Conservation (phyloP, 2,888 invertebrate genomes). For the Sylvicola cinctus region DNA sequence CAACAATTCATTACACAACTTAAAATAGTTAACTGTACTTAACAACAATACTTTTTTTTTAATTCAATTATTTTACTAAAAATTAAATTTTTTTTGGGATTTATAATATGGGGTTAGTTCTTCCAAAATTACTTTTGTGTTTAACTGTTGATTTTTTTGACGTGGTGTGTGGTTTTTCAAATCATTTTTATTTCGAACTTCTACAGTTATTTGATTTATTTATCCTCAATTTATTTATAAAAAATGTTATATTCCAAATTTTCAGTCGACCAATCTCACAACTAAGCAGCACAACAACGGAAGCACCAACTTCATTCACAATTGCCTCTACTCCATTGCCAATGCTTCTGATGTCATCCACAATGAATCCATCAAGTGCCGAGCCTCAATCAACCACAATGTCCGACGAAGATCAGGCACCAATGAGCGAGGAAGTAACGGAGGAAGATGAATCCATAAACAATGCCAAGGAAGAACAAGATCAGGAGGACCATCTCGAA, state of each 20-base stretch:
- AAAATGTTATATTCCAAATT: no score
- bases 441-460: background rate
- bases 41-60: no score
- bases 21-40: no score
- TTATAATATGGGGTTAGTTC: no score
- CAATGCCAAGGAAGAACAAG: slow-evolving; percentile 2
- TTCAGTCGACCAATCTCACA: slow-evolving; percentile 23
- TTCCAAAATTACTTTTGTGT: no score
- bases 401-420: background rate
- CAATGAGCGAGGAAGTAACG: background rate
- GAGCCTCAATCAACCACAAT: background rate
- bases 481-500: slow-evolving; percentile 8
- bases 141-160: no score
- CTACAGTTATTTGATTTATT: background rate
- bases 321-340: slow-evolving; percentile 19
- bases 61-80: no score
- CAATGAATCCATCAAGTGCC: no score
- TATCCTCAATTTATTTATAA: background rate
- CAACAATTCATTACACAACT: no score
- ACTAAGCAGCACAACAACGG: slow-evolving; percentile 4
- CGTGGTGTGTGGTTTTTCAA: no score
- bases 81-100: no score
- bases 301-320: slow-evolving; percentile 16
- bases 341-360: slow-evolving; percentile 14
- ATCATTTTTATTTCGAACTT: no score